A percentile compares a stretch with the other conserved stretches of the same genome.
Evolutionary conservation across 2,113 vertebrate genomes (phyloP).

Genomic region (Scatophagus argus): DNA sequence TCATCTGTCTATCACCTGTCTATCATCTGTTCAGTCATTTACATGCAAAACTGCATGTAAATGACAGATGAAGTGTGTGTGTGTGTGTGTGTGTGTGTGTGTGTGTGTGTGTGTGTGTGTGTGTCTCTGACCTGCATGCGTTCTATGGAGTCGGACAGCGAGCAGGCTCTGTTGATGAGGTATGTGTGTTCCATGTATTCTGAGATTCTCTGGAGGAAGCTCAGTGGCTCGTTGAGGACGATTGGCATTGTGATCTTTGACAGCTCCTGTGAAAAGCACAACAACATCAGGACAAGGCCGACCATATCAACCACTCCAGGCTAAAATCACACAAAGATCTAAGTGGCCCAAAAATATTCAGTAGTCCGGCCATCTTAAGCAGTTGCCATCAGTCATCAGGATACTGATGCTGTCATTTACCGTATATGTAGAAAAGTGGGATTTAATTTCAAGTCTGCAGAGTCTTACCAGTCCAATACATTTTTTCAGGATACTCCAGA

Average conservation of each 20-base stretch:
- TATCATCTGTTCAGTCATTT: too few relatives aligned
- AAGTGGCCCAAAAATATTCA: neutral
- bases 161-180: conserved; percentile 92
- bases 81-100: neutral
- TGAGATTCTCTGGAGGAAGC: conserved; percentile 95
- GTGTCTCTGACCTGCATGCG: conserved; percentile 90
- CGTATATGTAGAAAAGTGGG: neutral
- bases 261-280: conserved; percentile 87
- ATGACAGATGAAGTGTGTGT: too few relatives aligned
- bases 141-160: conserved; percentile 88
- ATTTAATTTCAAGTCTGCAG: neutral
- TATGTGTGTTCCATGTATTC: conserved; percentile 99
- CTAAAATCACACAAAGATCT: too few relatives aligned
- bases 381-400: neutral
- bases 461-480: conserved; percentile 95
- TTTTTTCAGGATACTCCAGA: conserved; percentile 97
- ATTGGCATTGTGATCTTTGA: conserved; percentile 99
- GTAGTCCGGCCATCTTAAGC: neutral
- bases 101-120: neutral
- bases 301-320: too few relatives aligned
- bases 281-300: too few relatives aligned
- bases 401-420: neutral
- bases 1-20: too few relatives aligned
- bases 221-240: conserved; percentile 96
- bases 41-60: too few relatives aligned